These are phyloP conservation scores for Drosophila fuyamai DNA, from an alignment of 1,140 invertebrate genomes.

Conservation along the genomic window DNA sequence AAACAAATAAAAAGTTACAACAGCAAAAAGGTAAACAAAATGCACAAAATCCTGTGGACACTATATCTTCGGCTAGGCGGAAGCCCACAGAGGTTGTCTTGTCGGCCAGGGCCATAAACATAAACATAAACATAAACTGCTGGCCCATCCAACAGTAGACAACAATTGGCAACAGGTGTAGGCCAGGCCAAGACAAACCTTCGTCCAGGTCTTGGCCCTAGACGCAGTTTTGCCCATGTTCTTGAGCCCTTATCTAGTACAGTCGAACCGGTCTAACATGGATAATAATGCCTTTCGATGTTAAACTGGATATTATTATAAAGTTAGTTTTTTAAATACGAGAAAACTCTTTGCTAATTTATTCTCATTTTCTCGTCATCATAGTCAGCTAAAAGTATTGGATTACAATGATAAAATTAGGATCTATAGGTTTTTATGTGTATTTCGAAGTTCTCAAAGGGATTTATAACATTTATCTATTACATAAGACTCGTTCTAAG, in stretches of 20 bases:
- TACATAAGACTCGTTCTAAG: not conserved
- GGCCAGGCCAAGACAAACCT: conserved; percentile 56
- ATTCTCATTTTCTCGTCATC: too few species aligned
- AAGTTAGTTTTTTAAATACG: too few species aligned
- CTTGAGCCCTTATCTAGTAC: conserved; percentile 62
- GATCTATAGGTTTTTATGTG: too few species aligned
- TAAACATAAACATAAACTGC: conserved; percentile 74
- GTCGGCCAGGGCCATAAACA: conserved; percentile 65
- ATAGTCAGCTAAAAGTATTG: too few species aligned
- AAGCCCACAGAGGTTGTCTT: conserved; percentile 51
- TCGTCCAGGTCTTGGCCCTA: conserved; percentile 34
- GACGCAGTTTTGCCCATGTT: conserved; percentile 14
- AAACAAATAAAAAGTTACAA: conserved; percentile 67
- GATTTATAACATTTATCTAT: too few species aligned
- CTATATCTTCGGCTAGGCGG: conserved; percentile 62
- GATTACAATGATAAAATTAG: too few species aligned
- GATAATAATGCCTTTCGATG: too few species aligned
- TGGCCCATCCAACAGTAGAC: conserved; percentile 29
- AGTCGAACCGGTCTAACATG: not conserved
- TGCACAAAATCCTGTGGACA: conserved; percentile 58
- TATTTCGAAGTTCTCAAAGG: too few species aligned
- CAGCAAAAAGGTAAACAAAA: conserved; percentile 33
- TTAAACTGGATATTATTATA: too few species aligned
- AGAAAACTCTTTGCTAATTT: too few species aligned
- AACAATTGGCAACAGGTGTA: conserved; percentile 82